Evolutionary conservation across 2,888 invertebrate species (phyloP), one percentile per base, ranked within the genome.

Genomic region (Drosophila rellima): DNA sequence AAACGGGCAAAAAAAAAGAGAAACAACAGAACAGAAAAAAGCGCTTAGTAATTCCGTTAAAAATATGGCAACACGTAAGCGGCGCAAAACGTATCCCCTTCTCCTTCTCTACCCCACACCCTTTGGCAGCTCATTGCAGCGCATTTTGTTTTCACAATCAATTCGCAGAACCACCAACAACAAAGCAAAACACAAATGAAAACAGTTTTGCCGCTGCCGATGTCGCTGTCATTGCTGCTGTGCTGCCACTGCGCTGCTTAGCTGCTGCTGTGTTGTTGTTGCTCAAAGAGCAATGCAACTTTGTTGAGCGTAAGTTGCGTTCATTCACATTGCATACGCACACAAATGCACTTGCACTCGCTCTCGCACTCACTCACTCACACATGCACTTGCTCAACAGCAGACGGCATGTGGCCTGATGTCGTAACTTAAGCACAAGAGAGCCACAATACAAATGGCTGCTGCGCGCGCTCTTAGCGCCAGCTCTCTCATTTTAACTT

Each of bases 61-160:
- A 88, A 89, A 88, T 88, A 88, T 83, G 82, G 80, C 90, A 89
- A 88, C 90, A 88, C 90, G 90, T 88, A 88, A 88, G 87, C 81
- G 74, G 45, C 57, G 37, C 72, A 67, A 72, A 72, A 63, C 37
- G 59, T 26, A 31, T 18, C 29, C 10, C 50, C 23, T 51, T 15
- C 7, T 0, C 17, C 3, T n/a, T n/a, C 40, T 15, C 50, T 17
- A 35, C 1, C 15, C 2, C 45, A 3, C 40, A 39, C 42, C 52
- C n/a, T 31, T 45, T 39, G 54, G 47, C 37, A 33, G 40, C 23
- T 50, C 64, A 44, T 54, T 67, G 72, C 69, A 74, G 64, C 78
- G 70, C 67, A 70, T 68, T 82, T 78, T 76, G 78, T 88, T 83
- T 86, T 86, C 83, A 78, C 84, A 88, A 80, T 71, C 84, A 73